A percentile compares a stretch with the other conserved stretches of the same genome.
Evolutionary conservation across 2,113 vertebrate genomes (phyloP).

Genomic region (Garra rufa): DNA sequence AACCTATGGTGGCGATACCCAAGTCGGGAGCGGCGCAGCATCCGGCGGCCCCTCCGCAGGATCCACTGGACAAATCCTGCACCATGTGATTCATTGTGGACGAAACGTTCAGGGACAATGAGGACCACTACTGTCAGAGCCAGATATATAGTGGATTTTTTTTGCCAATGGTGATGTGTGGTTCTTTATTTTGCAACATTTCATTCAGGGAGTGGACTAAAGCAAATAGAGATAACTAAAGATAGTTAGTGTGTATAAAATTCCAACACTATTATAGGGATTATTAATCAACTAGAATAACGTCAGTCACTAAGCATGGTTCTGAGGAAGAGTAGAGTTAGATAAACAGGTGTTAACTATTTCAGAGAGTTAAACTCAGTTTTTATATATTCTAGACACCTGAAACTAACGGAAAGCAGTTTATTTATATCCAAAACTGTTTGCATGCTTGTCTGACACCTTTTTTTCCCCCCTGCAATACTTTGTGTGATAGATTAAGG

Average conservation of each 20-base stretch:
- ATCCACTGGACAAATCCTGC: constrained; percentile 94
- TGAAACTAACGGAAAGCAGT: constrained; percentile 12
- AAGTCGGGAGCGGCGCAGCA: constrained; percentile 85
- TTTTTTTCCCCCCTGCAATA: constrained; percentile 18
- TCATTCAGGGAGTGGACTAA: constrained; percentile 3
- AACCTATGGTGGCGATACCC: constrained; percentile 89
- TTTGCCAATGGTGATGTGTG: not conserved
- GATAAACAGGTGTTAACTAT: constrained; percentile 34
- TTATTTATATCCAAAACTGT: not conserved
- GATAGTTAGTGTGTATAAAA: not conserved
- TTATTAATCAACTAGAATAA: constrained; percentile 40
- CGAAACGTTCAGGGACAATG: not conserved
- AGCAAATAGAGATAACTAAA: not conserved
- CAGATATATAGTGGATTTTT: constrained; percentile 2
- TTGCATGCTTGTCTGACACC: constrained; percentile 41
- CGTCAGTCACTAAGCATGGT: constrained; percentile 1
- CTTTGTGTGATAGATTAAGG: constrained; percentile 42
- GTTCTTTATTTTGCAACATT: not conserved
- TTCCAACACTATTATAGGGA: constrained; percentile 39
- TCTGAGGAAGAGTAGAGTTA: not conserved
- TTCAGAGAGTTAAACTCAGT: constrained; percentile 22
- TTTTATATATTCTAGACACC: not conserved
- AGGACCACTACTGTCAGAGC: not conserved
- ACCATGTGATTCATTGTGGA: constrained; percentile 84
- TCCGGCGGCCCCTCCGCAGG: constrained; percentile 83